Evolutionary conservation across 1,140 invertebrate genomes (phyloP).

Genomic region (Pemphigus obesinymphae): DNA sequence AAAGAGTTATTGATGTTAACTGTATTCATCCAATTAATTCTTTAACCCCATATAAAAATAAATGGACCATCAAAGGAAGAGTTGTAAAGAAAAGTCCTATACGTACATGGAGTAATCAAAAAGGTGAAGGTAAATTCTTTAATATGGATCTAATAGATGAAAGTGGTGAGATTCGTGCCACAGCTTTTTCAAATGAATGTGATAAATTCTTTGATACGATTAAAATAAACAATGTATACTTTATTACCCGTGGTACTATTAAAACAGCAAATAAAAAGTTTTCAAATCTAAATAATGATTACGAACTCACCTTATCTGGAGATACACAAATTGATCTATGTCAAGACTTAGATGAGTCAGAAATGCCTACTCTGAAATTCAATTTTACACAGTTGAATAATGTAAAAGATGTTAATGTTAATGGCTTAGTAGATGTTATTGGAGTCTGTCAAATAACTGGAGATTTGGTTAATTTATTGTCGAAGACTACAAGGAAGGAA

Average conservation of each 20-base stretch:
- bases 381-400: conserved; percentile 75
- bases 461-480: conserved; percentile 69
- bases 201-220: conserved; percentile 85
- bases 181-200: conserved; percentile 83
- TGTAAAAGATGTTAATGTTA: conserved; percentile 63
- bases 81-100: conserved; percentile 79
- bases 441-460: conserved; percentile 74
- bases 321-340: conserved; percentile 75
- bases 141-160: conserved; percentile 89
- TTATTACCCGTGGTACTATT: conserved; percentile 71
- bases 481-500: conserved; percentile 71
- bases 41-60: conserved; percentile 87
- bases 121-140: conserved; percentile 90
- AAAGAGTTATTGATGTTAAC: conserved; percentile 21
- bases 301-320: conserved; percentile 86
- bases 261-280: conserved; percentile 93
- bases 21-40: conserved; percentile 64
- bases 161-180: conserved; percentile 90
- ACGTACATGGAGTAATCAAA: conserved; percentile 83
- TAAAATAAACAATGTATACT: conserved; percentile 73
- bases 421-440: conserved; percentile 81
- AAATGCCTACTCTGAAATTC: conserved; percentile 74
- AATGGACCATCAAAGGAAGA: conserved; percentile 88
- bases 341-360: conserved; percentile 56
- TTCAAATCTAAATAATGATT: conserved; percentile 81